Conservation (phyloP, 2,113 vertebrate genomes). For the Chloroceryle aenea region DNA sequence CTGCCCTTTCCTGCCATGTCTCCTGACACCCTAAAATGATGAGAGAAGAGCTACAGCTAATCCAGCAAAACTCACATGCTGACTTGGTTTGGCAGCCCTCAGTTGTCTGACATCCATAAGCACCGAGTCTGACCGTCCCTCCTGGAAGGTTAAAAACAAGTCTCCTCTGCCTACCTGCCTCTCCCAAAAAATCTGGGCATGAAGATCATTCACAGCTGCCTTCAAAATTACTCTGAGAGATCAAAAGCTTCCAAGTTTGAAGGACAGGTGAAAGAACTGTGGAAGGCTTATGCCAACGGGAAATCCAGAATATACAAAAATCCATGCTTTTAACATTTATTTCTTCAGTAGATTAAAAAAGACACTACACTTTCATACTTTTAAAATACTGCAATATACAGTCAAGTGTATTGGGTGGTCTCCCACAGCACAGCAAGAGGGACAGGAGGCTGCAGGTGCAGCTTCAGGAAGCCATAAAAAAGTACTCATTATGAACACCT, state of each 20-base stretch:
- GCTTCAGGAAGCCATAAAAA: background rate
- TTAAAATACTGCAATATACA: background rate
- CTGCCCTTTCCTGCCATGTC: background rate
- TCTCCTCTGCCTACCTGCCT: background rate
- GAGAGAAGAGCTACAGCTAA: background rate
- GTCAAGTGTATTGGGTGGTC: background rate
- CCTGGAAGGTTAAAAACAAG: background rate
- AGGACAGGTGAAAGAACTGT: background rate
- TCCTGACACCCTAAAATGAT: background rate
- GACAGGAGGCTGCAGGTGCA: background rate
- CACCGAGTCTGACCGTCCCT: background rate
- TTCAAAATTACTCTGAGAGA: background rate
- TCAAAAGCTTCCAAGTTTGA: background rate
- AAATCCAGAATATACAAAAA: background rate
- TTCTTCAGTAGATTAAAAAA: background rate
- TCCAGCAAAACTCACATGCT: background rate
- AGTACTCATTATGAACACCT: background rate
- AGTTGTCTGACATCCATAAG: background rate
- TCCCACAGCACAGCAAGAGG: background rate
- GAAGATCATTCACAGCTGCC: background rate
- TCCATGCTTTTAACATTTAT: background rate
- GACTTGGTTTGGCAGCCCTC: background rate
- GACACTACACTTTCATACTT: background rate
- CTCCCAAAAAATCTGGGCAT: background rate
- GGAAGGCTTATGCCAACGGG: background rate